Conservation (phyloP, 2,797 vertebrate genomes). For the Gallinago stenura region DNA sequence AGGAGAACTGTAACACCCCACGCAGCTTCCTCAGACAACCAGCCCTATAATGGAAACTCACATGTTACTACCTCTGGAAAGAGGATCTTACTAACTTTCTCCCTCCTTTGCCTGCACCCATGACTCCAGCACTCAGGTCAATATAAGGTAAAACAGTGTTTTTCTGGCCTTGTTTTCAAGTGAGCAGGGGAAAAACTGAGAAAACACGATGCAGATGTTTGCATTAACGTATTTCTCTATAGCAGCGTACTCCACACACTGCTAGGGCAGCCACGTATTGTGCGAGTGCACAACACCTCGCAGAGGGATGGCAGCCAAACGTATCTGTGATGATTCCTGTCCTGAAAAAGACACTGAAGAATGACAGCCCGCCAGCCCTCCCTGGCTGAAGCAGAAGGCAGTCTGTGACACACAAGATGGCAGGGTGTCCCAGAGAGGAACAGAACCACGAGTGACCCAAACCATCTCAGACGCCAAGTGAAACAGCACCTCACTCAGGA, state of each 20-base stretch:
- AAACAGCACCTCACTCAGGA: not conserved
- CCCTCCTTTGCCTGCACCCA: not conserved
- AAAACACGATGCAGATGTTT: not conserved
- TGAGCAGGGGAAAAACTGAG: not conserved
- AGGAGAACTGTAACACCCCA: not conserved
- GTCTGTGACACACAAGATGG: fast-evolving
- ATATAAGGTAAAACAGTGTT: not conserved
- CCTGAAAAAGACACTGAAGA: not conserved
- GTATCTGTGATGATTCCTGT: not conserved
- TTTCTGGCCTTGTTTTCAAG: not conserved
- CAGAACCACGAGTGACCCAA: not conserved
- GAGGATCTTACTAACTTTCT: not conserved
- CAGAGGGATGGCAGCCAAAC: not conserved
- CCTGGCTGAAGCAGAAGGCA: not conserved
- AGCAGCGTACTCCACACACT: not conserved
- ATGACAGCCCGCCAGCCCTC: not conserved
- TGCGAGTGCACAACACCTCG: not conserved
- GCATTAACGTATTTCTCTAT: not conserved
- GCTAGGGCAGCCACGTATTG: not conserved
- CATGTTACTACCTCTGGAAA: not conserved
- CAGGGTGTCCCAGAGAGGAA: not conserved
- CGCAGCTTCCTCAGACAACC: not conserved
- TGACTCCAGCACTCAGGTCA: not conserved
- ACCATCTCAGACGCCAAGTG: not conserved
- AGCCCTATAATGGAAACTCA: not conserved